Percentiles rank a stretch among this genome's conserved stretches.
Evolutionary conservation across 1,140 invertebrate species (phyloP).

Genomic region (Neodiprion lecontei): DNA sequence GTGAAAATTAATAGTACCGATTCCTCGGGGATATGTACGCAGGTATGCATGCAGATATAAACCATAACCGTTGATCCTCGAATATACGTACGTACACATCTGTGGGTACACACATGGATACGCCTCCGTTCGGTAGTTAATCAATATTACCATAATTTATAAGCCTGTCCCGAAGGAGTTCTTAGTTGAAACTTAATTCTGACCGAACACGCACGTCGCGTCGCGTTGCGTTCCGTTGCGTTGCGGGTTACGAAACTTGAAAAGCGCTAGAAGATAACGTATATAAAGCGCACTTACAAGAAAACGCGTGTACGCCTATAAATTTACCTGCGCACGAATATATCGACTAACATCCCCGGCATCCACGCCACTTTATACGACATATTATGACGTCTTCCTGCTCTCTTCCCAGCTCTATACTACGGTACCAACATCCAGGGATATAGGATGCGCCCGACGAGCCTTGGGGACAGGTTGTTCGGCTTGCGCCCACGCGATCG

Average conservation of each 20-base stretch:
- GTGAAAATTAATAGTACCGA: no score
- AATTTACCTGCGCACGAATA: background rate
- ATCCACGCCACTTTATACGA: no score
- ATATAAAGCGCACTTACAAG: background rate
- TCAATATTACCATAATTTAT: background rate
- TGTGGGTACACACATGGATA: no score
- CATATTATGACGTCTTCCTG: background rate
- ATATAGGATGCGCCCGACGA: background rate
- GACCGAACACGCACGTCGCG: background rate
- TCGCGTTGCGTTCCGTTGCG: no score
- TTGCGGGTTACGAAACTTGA: background rate
- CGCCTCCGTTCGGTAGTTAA: background rate
- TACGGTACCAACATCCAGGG: background rate
- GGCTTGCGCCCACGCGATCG: background rate
- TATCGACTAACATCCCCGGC: background rate
- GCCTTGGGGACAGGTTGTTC: background rate
- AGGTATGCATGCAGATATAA: no score
- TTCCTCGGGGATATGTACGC: no score
- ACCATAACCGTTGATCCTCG: no score
- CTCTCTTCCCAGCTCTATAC: background rate
- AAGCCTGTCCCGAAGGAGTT: background rate
- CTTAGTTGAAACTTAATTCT: slow-evolving; percentile 7
- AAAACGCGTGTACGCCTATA: background rate
- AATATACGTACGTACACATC: no score
- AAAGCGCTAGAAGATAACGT: background rate